Evolutionary conservation across 2,888 invertebrate genomes (phyloP).

Genomic region (Nephrotoma flavescens): DNA sequence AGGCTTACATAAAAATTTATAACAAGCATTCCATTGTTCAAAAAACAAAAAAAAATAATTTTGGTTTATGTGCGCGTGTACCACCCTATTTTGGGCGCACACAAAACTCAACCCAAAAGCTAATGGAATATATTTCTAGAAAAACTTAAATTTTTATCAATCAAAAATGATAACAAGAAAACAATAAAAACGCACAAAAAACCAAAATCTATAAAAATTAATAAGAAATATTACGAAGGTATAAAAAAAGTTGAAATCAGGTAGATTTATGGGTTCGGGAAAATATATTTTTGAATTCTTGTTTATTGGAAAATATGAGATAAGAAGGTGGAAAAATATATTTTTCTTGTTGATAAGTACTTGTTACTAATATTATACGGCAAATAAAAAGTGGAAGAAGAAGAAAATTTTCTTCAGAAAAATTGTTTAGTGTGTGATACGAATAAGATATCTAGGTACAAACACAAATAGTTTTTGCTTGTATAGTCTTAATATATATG

Average conservation of each 20-base stretch:
- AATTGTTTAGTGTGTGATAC: neutral
- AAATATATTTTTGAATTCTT: neutral
- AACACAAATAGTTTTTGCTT: neutral
- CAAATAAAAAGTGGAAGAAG: neutral
- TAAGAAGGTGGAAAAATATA: neutral
- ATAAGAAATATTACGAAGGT: neutral
- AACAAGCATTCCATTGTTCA: no score
- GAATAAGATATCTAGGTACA: neutral
- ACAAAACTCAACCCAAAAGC: neutral
- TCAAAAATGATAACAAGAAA: neutral
- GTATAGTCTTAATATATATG: neutral
- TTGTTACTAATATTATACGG: neutral
- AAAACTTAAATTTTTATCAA: neutral
- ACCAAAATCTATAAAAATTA: neutral
- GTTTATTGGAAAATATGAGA: neutral
- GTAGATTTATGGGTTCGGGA: neutral
- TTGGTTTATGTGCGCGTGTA: no score
- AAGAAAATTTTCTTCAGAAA: neutral
- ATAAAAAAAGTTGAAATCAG: neutral
- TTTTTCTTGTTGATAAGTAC: neutral
- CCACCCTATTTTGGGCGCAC: no score
- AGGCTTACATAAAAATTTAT: no score
- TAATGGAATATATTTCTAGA: neutral
- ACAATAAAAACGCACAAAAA: neutral
- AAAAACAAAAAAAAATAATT: no score